Evolutionary conservation across 2,797 vertebrate species (phyloP).

Genomic region (Lepus townsendii): DNA sequence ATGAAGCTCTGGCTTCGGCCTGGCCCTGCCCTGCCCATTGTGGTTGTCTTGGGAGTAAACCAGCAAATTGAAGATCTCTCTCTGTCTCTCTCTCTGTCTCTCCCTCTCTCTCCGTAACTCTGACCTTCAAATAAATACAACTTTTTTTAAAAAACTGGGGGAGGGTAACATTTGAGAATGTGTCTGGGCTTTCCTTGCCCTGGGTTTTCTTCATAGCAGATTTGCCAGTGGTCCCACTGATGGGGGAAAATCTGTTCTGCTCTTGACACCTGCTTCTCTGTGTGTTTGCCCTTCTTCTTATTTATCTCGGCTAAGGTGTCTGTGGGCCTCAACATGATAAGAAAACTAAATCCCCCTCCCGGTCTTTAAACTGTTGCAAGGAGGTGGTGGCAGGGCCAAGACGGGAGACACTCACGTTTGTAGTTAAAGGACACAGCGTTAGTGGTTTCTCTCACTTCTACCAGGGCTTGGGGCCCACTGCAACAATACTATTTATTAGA

Average conservation of each 20-base stretch:
- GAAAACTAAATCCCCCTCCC: not conserved
- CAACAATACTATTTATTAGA: slow-evolving; percentile 85
- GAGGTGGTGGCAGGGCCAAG: no score
- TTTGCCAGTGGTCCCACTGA: accelerated
- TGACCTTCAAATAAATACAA: no score
- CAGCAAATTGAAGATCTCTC: no score
- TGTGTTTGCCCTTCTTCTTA: not conserved
- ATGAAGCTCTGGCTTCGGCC: no score
- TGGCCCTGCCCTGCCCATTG: no score
- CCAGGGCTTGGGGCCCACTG: slow-evolving; percentile 54
- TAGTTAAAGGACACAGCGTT: slow-evolving; percentile 39
- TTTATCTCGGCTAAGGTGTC: not conserved
- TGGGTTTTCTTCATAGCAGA: not conserved
- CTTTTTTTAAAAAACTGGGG: no score
- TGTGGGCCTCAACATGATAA: not conserved
- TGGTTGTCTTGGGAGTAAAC: no score
- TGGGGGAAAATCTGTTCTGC: not conserved
- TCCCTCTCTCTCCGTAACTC: no score
- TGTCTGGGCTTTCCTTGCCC: not conserved
- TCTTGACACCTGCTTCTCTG: not conserved
- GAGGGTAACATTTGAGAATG: no score
- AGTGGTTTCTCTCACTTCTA: slow-evolving; percentile 75
- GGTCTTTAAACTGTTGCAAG: not conserved
- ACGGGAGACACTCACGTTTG: not conserved
- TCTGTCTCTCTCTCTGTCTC: no score